Percentiles rank a stretch among this genome's conserved stretches.
These are phyloP conservation scores for Nephrotoma flavescens DNA, from an alignment of 2,888 invertebrate genomes.

Conservation along the genomic window DNA sequence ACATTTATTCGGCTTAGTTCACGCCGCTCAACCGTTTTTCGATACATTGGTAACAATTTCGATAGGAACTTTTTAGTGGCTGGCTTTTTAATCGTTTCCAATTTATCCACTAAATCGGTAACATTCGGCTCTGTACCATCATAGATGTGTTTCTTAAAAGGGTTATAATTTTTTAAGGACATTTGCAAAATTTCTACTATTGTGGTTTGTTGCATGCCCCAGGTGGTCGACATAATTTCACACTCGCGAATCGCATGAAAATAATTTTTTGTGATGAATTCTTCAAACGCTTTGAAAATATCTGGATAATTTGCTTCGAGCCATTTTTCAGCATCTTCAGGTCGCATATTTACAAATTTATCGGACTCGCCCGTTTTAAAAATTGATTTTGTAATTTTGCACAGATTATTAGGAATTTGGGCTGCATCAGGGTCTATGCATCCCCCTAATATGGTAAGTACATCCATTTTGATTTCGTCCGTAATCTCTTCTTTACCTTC, in stretches of 20 bases:
- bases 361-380: constrained; percentile 31
- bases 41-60: constrained; percentile 43
- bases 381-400: constrained; percentile 33
- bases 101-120: constrained; percentile 34
- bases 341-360: constrained; percentile 35
- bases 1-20: constrained; percentile 51
- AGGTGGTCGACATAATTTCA: constrained; percentile 47
- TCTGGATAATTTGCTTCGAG: constrained; percentile 36
- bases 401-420: constrained; percentile 47
- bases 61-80: constrained; percentile 39
- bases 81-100: constrained; percentile 36
- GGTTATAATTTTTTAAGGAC: not conserved
- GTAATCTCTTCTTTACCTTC: constrained; percentile 32
- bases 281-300: constrained; percentile 33
- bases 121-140: constrained; percentile 20
- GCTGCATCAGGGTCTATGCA: constrained; percentile 57
- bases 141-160: not conserved
- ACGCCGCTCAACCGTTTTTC: constrained; percentile 43
- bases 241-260: constrained; percentile 51
- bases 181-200: constrained; percentile 47
- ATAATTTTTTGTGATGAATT: constrained; percentile 53
- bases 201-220: constrained; percentile 45
- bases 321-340: constrained; percentile 42
- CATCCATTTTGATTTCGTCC: constrained; percentile 50
- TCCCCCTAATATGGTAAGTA: constrained; percentile 49